A percentile compares a stretch with the other conserved stretches of the same genome.
phyloP scores from a whole-genome alignment of 2,797 vertebrate species.

The Somateria mollissima region DNA sequence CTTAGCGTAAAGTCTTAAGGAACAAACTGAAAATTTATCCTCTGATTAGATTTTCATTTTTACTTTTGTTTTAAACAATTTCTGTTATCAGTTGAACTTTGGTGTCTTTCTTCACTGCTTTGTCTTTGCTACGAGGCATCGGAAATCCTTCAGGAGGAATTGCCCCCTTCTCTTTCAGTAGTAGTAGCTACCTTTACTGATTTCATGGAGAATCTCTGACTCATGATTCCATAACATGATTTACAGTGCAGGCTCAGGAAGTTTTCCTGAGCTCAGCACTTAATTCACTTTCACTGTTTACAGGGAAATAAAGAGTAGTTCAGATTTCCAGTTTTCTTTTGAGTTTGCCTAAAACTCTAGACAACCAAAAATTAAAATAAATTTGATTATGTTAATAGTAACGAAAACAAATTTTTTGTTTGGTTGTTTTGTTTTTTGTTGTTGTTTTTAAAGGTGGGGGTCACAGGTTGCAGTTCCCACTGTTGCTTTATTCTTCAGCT shows the following conservation, averaged over 20 bases:
- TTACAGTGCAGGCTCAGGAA: background rate
- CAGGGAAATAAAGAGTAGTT: background rate
- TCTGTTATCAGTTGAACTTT: background rate
- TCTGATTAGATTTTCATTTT: background rate
- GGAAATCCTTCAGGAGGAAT: background rate
- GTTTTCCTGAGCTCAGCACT: background rate
- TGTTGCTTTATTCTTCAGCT: background rate
- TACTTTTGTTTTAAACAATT: background rate
- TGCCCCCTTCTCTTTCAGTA: background rate
- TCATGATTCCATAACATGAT: background rate
- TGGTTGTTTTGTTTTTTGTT: background rate
- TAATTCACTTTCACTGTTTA: background rate
- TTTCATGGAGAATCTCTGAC: background rate
- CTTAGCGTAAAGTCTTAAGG: background rate
- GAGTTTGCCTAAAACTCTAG: background rate
- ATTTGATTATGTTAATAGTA: background rate
- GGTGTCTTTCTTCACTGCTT: background rate
- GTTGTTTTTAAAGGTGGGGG: fast-evolving
- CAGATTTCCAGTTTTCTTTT: background rate
- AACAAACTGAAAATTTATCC: background rate
- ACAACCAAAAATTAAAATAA: background rate
- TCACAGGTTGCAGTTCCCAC: background rate
- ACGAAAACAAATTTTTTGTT: background rate
- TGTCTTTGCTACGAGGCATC: background rate
- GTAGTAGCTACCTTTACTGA: background rate